Evolutionary conservation across 2,113 vertebrate genomes (phyloP).

Genomic region (Muscicapa adusta): DNA sequence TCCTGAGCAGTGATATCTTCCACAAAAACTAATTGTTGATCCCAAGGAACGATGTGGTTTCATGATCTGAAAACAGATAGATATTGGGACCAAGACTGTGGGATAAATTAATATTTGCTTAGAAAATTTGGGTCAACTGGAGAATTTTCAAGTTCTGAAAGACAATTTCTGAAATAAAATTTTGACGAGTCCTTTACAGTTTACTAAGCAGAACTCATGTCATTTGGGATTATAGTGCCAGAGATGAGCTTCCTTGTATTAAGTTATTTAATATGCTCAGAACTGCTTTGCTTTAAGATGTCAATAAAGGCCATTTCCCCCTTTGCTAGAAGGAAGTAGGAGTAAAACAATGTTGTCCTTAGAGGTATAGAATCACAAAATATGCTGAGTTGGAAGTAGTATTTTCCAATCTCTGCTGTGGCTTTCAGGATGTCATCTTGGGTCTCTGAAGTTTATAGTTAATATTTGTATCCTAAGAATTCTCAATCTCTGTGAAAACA

Average conservation of each 20-base stretch:
- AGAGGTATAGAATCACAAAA: neutral
- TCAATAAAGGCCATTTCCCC: neutral
- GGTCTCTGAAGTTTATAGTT: neutral
- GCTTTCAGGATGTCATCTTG: neutral
- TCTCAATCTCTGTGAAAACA: neutral
- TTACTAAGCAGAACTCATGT: neutral
- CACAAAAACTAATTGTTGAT: neutral
- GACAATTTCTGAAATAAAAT: conserved; percentile 5
- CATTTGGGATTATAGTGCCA: neutral
- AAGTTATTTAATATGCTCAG: neutral
- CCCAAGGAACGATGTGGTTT: neutral
- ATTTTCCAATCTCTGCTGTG: neutral
- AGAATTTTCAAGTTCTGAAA: neutral
- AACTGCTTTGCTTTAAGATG: neutral
- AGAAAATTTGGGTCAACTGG: neutral
- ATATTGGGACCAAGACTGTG: neutral
- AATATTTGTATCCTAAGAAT: neutral
- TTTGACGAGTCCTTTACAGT: neutral
- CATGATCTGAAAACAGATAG: neutral
- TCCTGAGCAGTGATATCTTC: neutral
- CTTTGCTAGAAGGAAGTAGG: neutral
- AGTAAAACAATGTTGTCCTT: neutral
- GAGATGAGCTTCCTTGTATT: neutral
- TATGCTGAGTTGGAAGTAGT: neutral
- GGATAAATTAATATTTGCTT: neutral